A percentile compares a stretch with the other conserved stretches of the same genome.
Evolutionary conservation across 2,797 vertebrate genomes (phyloP).

Genomic region (Hylomyscus alleni): DNA sequence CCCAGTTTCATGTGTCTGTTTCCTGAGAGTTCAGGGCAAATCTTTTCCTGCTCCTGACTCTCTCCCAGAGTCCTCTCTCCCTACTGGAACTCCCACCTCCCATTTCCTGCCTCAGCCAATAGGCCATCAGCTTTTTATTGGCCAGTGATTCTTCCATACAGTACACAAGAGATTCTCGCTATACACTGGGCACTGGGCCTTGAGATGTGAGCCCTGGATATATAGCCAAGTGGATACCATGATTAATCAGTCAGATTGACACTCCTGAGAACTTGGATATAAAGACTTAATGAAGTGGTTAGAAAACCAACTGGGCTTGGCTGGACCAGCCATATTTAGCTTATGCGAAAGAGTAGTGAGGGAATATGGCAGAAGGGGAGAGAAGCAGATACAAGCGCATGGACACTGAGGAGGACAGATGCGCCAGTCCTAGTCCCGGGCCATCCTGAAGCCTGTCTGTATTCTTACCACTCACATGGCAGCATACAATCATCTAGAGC

Average conservation of each 20-base stretch:
- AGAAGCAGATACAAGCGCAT: neutral
- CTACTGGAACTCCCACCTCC: neutral
- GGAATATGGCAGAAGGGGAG: neutral
- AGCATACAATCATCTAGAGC: neutral
- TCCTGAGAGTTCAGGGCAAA: neutral
- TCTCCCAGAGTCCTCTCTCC: neutral
- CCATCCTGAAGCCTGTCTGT: neutral
- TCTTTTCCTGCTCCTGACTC: neutral
- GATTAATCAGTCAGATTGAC: neutral
- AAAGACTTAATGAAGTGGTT: slow-evolving; percentile 1
- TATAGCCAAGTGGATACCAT: neutral
- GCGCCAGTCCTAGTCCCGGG: neutral
- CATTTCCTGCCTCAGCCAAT: neutral
- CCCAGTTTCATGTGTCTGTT: neutral
- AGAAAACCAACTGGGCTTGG: neutral
- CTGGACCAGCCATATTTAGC: neutral
- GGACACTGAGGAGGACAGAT: neutral
- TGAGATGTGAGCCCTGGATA: neutral
- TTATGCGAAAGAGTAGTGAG: neutral
- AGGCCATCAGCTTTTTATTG: neutral
- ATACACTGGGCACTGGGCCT: neutral
- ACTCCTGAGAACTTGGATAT: neutral
- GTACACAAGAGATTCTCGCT: neutral
- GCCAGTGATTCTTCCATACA: neutral
- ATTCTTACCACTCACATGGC: neutral